Base-by-base conservation (phyloP, 2,888 invertebrate species). In the Podabrus alpinus region DNA sequence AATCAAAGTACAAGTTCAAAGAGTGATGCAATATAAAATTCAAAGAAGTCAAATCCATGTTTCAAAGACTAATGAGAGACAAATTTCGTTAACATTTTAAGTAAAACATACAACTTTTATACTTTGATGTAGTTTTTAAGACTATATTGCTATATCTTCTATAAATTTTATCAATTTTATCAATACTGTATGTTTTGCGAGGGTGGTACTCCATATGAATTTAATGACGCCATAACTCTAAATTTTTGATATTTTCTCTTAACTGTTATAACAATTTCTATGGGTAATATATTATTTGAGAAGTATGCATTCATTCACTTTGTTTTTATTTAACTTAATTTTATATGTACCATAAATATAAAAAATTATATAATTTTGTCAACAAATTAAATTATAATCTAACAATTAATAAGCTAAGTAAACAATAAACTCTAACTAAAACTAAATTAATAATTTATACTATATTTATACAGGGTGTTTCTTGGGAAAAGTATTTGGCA, bases 51-150 rank as follows among this genome's bases (percentile, higher is more conserved):
- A 71, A 71, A 71, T 64, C n/a, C 45, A 15, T 21, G 66, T 66
- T 64, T 71, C 69, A 69, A 71, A 71, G 71, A 64, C 66, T 66
- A 66, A 71, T 66, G 71, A 64, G 71, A 29, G 64, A 62, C 17
- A 19, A 66, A 60, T 69, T 16, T 60, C 71, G 29, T 66, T 21
- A 71, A 64, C 29, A 66, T 71, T 71, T 71, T 64, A 71, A 62
- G 19, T 62, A 62, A 62, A 62, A 60, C 9, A n/a, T 16, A 17
- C 11, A 62, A 62, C 16, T 62, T n/a, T 19, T 11, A 62, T 13
- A 19, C 19, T 62, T 29, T 13, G 17, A 62, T 19, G 62, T 16
- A 19, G 13, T 16, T 62, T 62, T 62, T 62, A 4, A 13, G 5
- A 13, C 13, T 29, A 29, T 29, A 29, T 29, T n/a, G 1, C 13